phyloP scores from a whole-genome alignment of 2,113 vertebrate genomes.

The Dolichallabes microphthalmus region DNA sequence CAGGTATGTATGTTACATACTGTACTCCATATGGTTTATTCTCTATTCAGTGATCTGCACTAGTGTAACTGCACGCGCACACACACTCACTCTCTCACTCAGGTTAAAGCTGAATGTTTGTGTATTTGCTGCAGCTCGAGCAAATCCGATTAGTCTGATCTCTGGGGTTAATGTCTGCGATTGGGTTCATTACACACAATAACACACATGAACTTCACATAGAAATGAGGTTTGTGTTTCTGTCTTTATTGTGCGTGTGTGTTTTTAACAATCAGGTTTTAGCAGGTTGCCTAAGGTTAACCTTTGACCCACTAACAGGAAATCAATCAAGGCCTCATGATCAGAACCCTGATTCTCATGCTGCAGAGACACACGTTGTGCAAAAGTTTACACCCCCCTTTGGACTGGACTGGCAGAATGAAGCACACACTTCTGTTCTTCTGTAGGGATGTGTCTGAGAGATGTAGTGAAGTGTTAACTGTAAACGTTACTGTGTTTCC shows the following conservation, averaged over 20 bases:
- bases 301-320: not conserved
- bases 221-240: no score
- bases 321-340: not conserved
- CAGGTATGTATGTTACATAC: not conserved
- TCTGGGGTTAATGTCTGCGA: no score
- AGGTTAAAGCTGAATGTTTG: no score
- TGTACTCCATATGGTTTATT: not conserved
- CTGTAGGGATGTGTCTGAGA: not conserved
- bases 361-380: not conserved
- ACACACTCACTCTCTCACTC: no score
- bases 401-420: not conserved
- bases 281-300: not conserved
- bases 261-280: not conserved
- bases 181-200: no score
- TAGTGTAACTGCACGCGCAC: not conserved
- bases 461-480: not conserved
- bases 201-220: no score
- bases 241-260: not conserved
- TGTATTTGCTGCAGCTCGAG: no score
- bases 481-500: not conserved
- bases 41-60: not conserved
- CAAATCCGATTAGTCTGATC: no score
- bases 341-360: not conserved
- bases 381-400: not conserved
- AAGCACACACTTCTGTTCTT: not conserved